A percentile compares a stretch with the other conserved stretches of the same genome.
phyloP scores from a whole-genome alignment of 2,113 vertebrate species.

The Brachypteracias leptosomus region DNA sequence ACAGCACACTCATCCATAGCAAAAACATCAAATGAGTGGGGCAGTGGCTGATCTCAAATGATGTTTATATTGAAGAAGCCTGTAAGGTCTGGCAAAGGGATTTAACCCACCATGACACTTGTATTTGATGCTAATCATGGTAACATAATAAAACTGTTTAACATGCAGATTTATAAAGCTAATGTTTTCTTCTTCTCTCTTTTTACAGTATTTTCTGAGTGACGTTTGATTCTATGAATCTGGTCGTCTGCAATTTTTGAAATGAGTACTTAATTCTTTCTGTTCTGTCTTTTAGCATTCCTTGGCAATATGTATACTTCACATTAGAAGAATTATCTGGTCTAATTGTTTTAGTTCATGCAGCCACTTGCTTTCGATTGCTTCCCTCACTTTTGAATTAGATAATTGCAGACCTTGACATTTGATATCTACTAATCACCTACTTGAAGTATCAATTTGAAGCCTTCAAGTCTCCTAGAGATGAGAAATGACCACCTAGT shows the following conservation, averaged over 20 bases:
- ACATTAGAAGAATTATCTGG: not conserved
- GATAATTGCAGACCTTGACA: not conserved
- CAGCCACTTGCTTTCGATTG: not conserved
- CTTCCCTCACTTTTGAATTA: not conserved
- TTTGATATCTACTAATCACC: not conserved
- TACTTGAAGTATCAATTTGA: not conserved
- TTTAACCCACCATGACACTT: not conserved
- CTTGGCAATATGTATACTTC: not conserved
- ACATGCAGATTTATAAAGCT: not conserved
- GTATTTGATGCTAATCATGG: not conserved
- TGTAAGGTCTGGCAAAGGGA: not conserved
- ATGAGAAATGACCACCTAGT: not conserved
- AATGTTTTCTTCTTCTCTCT: not conserved
- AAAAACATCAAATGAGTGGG: fast-evolving
- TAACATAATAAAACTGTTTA: not conserved
- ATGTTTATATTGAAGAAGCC: not conserved
- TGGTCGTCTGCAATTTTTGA: not conserved
- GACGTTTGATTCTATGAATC: not conserved
- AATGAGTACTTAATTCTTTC: not conserved
- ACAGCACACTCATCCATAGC: not conserved
- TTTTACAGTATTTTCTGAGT: not conserved
- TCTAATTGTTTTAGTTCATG: not conserved
- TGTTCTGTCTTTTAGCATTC: not conserved
- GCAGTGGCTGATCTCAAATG: not conserved
- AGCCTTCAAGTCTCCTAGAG: not conserved